Base-by-base conservation (phyloP, 2,797 vertebrate species). In the Heliangelus exortis region DNA sequence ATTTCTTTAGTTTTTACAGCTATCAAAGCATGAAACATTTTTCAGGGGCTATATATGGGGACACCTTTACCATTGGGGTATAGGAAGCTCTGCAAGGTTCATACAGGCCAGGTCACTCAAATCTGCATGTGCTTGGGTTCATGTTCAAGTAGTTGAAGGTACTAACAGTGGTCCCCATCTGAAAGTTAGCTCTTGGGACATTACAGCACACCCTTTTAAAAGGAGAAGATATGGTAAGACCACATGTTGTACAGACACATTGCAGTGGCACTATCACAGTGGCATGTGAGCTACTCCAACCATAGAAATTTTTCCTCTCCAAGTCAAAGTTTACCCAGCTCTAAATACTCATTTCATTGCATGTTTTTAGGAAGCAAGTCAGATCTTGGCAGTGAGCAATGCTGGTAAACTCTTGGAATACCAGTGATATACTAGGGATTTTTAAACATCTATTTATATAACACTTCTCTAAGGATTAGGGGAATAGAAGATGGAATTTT, bases 211-310 rank as follows among this genome's bases (percentile, higher is more conserved):
- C 2, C 17, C 36, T 12, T 78, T 78, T 25, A 26, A 6, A 33
- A 26, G n/a, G 26, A 12, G 15, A 4, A 31, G 41, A 12, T 26
- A 5, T 13, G 33, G n/a, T n/a, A 63, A 47, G 36, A 28, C 8
- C 12, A 6, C 0, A 0, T 7, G 23, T 8, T 58, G 28, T 23
- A 6, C 36, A 81, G 17, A 28, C 20, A 3, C 18, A 12, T 16
- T 0, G 0, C 4, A 1, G 12, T 59, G 74, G 10, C 10, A 12
- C 12, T 53, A 6, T 31, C 3, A 0, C 0, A 2, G 33, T 17
- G 36, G 19, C 11, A 3, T 3, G 26, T 17, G 41, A 31, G 17
- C 16, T 10, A 10, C 5, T 2, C 29, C 6, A 67, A 58, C 63
- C 8, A 57, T 21, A 36, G 43, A 67, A 8, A 68, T 88, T 57